These are phyloP conservation scores for Agrotis ipsilon DNA, from an alignment of 2,888 invertebrate species.

Conservation along the genomic window DNA sequence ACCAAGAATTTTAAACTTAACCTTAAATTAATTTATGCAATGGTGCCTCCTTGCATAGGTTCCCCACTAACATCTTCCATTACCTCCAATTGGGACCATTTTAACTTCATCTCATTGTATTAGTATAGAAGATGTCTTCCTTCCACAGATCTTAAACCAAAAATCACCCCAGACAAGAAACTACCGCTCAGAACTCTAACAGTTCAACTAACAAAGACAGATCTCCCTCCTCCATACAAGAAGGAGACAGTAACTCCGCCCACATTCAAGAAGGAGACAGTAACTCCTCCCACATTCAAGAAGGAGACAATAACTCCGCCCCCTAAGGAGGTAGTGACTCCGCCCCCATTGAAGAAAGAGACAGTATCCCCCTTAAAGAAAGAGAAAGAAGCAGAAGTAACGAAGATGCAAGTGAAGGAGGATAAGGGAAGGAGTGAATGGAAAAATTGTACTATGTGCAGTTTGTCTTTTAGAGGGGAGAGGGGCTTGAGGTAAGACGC, in stretches of 20 bases:
- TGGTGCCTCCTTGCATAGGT: no score
- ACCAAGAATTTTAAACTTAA: no score
- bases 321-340: background rate
- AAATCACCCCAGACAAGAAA: conserved; percentile 74
- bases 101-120: no score
- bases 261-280: conserved; percentile 19
- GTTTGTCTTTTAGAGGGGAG: conserved; percentile 80
- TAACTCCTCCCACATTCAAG: conserved; percentile 3
- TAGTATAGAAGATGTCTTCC: no score
- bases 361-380: conserved; percentile 11
- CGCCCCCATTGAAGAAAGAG: conserved; percentile 19
- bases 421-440: conserved; percentile 66
- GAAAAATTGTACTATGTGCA: conserved; percentile 79
- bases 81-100: no score
- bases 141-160: conserved; percentile 79
- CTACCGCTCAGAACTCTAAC: conserved; percentile 54
- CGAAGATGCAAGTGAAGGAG: conserved; percentile 22
- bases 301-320: conserved; percentile 11
- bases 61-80: no score
- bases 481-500: conserved; percentile 80
- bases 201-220: conserved; percentile 42
- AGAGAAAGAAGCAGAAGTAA: conserved; percentile 28
- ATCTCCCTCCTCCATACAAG: background rate
- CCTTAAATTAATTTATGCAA: no score
- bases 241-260: background rate